Percentiles rank a stretch among this genome's conserved stretches.
These are phyloP conservation scores for Helicorthomorpha holstii DNA, from an alignment of 1,140 invertebrate genomes.

Conservation along the genomic window DNA sequence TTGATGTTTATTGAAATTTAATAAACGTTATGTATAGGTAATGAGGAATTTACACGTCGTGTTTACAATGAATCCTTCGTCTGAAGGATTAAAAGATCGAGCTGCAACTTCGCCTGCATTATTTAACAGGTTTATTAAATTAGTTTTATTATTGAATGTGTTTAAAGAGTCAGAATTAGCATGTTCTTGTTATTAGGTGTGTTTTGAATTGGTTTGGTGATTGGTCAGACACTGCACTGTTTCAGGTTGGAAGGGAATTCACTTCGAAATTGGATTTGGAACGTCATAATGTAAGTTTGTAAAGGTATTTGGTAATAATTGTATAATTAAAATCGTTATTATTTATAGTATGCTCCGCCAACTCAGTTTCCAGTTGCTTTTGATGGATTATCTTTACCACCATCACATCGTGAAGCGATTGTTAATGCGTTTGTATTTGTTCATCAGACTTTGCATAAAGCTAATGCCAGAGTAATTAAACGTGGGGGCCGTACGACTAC, in stretches of 20 bases:
- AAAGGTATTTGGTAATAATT: constrained; percentile 3
- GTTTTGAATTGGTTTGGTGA: constrained; percentile 99
- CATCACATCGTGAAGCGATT: constrained; percentile 79
- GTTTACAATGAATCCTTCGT: constrained; percentile 99
- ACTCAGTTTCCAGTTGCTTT: constrained; percentile 76
- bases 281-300: constrained; percentile 19
- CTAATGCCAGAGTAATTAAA: constrained; percentile 74
- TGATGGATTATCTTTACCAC: constrained; percentile 49
- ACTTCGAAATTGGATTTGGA: constrained; percentile 39
- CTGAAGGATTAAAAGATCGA: constrained; percentile 91
- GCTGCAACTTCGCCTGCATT: constrained; percentile 96
- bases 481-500: constrained; percentile 88
- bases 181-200: constrained; percentile 36
- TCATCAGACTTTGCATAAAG: constrained; percentile 89
- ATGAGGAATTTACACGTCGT: constrained; percentile 99
- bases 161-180: neutral
- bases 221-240: constrained; percentile 94
- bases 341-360: constrained; percentile 34
- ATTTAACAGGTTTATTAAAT: constrained; percentile 59
- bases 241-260: constrained; percentile 57
- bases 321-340: neutral
- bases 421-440: constrained; percentile 97
- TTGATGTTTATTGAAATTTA: neutral
- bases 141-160: neutral
- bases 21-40: constrained; percentile 43